phyloP scores from a whole-genome alignment of 2,797 vertebrate genomes.

The Leptoclinus maculatus region DNA sequence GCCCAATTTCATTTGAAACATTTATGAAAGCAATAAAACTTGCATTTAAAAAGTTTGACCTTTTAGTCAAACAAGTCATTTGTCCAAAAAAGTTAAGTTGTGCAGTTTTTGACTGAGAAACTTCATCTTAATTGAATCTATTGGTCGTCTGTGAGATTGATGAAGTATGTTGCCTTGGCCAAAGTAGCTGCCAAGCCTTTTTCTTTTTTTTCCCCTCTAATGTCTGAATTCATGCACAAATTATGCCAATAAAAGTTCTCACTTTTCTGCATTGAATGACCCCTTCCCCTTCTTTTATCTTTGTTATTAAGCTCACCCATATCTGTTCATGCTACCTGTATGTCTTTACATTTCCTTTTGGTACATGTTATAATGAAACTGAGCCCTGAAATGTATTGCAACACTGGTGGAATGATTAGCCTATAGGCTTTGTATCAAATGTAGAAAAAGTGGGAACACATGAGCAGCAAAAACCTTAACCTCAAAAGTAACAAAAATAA shows the following conservation, averaged over 20 bases:
- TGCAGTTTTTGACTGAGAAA: neutral
- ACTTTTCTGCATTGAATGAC: neutral
- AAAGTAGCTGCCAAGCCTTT: neutral
- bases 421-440: neutral
- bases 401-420: neutral
- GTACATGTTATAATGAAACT: neutral
- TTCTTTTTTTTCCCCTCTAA: neutral
- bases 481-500: neutral
- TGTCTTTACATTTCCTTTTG: neutral
- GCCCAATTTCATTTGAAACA: constrained; percentile 16
- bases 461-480: neutral
- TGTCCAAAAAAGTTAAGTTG: neutral
- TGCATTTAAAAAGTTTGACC: constrained; percentile 11
- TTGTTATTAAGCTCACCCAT: neutral
- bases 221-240: neutral
- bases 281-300: neutral
- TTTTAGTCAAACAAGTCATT: constrained; percentile 20
- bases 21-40: constrained; percentile 23
- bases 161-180: neutral
- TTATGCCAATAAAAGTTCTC: neutral
- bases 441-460: neutral
- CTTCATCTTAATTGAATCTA: neutral
- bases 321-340: neutral
- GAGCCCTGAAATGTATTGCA: neutral
- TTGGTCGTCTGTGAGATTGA: constrained; percentile 11